A percentile compares a stretch with the other conserved stretches of the same genome.
These are phyloP conservation scores for Nestor notabilis DNA, from an alignment of 2,113 vertebrate species.

Conservation along the genomic window DNA sequence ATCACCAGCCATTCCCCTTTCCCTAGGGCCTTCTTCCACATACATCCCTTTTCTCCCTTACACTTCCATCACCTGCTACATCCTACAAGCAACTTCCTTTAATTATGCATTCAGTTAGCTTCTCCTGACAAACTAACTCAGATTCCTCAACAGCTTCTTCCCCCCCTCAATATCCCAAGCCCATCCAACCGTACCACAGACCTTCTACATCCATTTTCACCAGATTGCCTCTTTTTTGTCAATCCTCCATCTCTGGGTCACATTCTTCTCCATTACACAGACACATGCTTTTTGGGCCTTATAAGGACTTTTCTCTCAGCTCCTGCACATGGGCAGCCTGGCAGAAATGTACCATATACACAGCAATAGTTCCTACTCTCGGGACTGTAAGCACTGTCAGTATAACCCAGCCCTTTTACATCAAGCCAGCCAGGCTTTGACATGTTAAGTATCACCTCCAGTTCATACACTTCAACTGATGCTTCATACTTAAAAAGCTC, in stretches of 20 bases:
- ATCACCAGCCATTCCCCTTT: neutral
- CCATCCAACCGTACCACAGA: neutral
- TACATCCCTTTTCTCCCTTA: neutral
- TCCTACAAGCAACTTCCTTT: neutral
- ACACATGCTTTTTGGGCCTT: neutral
- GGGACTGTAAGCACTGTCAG: neutral
- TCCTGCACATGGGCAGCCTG: neutral
- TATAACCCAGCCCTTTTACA: neutral
- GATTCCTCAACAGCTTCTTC: neutral
- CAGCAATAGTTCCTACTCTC: neutral
- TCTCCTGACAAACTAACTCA: neutral
- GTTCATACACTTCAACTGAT: neutral
- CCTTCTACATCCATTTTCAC: neutral
- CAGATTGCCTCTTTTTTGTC: neutral
- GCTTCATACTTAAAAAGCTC: neutral
- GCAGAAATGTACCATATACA: neutral
- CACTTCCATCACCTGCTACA: neutral
- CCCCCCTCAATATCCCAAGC: fast-evolving
- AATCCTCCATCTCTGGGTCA: neutral
- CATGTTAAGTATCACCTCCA: neutral
- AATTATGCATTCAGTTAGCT: neutral
- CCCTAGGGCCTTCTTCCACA: neutral
- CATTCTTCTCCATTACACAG: neutral
- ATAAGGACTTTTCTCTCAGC: neutral
- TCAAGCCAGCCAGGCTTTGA: neutral